Base-by-base conservation (phyloP, 2,113 vertebrate species). In the Sceloporus undulatus region DNA sequence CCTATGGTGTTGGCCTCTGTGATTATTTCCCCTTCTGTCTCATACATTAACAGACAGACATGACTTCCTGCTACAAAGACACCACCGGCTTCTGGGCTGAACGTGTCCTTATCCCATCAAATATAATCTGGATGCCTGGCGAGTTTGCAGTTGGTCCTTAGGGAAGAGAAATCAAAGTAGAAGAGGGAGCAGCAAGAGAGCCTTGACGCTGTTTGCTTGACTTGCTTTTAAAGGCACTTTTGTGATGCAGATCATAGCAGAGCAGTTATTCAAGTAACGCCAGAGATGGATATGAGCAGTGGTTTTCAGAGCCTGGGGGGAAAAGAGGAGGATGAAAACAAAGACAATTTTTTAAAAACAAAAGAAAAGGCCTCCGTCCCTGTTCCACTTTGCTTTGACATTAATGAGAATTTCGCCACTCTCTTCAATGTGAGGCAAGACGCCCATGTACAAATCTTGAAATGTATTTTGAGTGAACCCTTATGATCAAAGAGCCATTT, bases 401-500 rank as follows among this genome's bases (percentile, higher is more conserved):
- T 89, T 52, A 82, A 82, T 76, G 56, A 6, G 79, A 75, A 38
- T 81, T 74, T 65, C 75, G 56, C 56, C 68, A 75, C 9, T 80
- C 29, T 27, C 54, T 74, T 75, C 70, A 52, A 5, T 48, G 27
- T 23, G 70, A 34, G 25, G n/a, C 29, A 54, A 38, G 42, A 38
- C 56, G 80, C 40, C 54, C 76, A 62, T 4, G 14, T n/a, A 65
- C 27, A 84, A 54, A 19, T 75, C n/a, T 82, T 52, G 21, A 38
- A 85, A 52, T 66, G 78, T 48, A 52, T 80, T 65, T 68, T 80
- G 29, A 65, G n/a, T 54, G 59, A 80, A 54, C 1, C 11, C 68
- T 68, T 85, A 38, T 13, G 9, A n/a, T 88, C 62, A 76, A 85
- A 85, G 48, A 76, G 78, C 40, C 54, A 75, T 85, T 54, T 85